Percentiles rank a stretch among this genome's conserved stretches.
These are phyloP conservation scores for Drosophila melanocephala DNA, from an alignment of 2,888 invertebrate species.

Conservation along the genomic window DNA sequence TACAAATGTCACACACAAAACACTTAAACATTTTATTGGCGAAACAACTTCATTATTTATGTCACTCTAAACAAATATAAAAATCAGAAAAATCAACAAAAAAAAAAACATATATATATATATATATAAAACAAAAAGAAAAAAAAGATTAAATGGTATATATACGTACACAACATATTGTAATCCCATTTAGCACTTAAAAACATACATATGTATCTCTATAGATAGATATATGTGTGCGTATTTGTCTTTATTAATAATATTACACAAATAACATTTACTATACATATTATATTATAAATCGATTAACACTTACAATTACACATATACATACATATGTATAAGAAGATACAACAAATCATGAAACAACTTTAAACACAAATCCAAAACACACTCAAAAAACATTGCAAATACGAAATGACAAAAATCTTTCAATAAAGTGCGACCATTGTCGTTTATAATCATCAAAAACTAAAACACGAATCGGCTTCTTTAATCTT, in stretches of 20 bases:
- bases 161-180: slow-evolving; percentile 53
- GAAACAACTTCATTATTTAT: slow-evolving; percentile 62
- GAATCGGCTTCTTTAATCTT: slow-evolving; percentile 15
- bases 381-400: slow-evolving; percentile 49
- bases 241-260: slow-evolving; percentile 81
- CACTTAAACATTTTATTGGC: slow-evolving; percentile 76
- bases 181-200: slow-evolving; percentile 73
- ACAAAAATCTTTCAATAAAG: slow-evolving; percentile 81
- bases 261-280: slow-evolving; percentile 71
- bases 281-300: slow-evolving; percentile 70
- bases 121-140: slow-evolving; percentile 29
- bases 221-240: slow-evolving; percentile 47
- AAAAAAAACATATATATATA: slow-evolving; percentile 8
- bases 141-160: slow-evolving; percentile 48
- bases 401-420: slow-evolving; percentile 40
- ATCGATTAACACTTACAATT: slow-evolving; percentile 70
- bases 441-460: slow-evolving; percentile 82
- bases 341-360: slow-evolving; percentile 48
- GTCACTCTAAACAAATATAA: slow-evolving; percentile 48
- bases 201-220: slow-evolving; percentile 44
- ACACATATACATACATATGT: slow-evolving; percentile 33
- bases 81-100: slow-evolving; percentile 38
- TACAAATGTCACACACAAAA: slow-evolving; percentile 53
- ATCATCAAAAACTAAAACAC: slow-evolving; percentile 72
- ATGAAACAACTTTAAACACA: slow-evolving; percentile 59